Conservation (phyloP, 2,888 invertebrate species). For the Dascillus cervinus region DNA sequence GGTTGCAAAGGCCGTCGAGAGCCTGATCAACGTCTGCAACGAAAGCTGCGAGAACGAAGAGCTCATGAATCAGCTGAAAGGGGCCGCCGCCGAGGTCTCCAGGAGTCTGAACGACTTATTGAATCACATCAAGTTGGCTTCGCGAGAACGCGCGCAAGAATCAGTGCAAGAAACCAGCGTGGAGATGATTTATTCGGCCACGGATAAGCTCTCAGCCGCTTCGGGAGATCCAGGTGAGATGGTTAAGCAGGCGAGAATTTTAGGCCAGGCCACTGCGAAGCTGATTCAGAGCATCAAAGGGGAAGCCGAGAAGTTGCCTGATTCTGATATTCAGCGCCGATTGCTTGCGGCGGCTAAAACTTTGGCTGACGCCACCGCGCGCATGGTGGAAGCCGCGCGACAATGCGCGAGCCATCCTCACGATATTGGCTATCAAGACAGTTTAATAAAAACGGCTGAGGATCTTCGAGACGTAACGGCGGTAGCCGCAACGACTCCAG, state of each 20-base stretch:
- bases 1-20: conserved; percentile 87
- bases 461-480: conserved; percentile 85
- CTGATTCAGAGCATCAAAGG: conserved; percentile 92
- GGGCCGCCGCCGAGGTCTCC: conserved; percentile 82
- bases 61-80: conserved; percentile 65
- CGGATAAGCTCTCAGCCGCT: conserved; percentile 79
- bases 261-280: conserved; percentile 91
- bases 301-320: conserved; percentile 83
- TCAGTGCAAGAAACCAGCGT: conserved; percentile 71
- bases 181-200: conserved; percentile 82
- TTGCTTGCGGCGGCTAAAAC: conserved; percentile 91
- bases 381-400: conserved; percentile 94
- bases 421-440: conserved; percentile 75
- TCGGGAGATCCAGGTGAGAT: conserved; percentile 87
- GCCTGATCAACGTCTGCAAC: conserved; percentile 75
- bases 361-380: conserved; percentile 91
- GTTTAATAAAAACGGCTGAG: conserved; percentile 82
- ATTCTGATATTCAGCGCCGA: conserved; percentile 81
- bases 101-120: conserved; percentile 82
- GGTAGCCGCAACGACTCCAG: conserved; percentile 73
- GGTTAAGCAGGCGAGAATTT: conserved; percentile 83
- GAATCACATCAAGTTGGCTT: conserved; percentile 72
- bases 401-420: conserved; percentile 82
- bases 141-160: conserved; percentile 55
- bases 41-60: conserved; percentile 61